Conservation (phyloP, 1,140 invertebrate species). For the Plutomurus gul region DNA sequence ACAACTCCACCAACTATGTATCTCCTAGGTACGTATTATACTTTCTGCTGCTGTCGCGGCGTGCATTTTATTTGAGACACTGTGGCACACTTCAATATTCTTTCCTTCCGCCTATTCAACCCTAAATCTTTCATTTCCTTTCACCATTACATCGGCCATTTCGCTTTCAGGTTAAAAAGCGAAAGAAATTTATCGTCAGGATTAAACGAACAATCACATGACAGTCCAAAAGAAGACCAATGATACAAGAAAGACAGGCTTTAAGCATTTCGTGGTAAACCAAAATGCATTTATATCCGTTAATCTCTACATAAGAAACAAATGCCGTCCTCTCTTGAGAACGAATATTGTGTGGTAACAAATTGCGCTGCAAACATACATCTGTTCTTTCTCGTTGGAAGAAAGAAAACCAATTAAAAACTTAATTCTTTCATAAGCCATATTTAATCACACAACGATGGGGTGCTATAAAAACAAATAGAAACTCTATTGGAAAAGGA, state of each 20-base stretch:
- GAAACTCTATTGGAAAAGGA: neutral
- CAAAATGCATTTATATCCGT: constrained; percentile 14
- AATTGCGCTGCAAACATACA: neutral
- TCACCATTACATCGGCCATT: constrained; percentile 22
- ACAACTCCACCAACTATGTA: neutral
- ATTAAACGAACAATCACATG: constrained; percentile 27
- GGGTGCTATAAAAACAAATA: neutral
- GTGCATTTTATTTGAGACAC: neutral
- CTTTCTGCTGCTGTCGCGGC: neutral
- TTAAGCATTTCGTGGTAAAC: neutral
- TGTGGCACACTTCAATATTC: neutral
- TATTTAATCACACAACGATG: neutral
- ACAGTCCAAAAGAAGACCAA: constrained; percentile 26
- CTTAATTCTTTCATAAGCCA: constrained; percentile 12
- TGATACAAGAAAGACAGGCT: neutral
- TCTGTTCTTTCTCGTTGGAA: neutral
- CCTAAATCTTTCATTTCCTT: constrained; percentile 32
- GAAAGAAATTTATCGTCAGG: constrained; percentile 30
- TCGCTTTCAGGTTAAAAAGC: constrained; percentile 32
- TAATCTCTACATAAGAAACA: constrained; percentile 15
- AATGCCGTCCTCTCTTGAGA: neutral
- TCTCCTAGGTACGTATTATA: neutral
- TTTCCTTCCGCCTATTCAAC: constrained; percentile 1
- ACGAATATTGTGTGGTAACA: too few relatives aligned
- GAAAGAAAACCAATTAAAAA: constrained; percentile 16